A percentile compares a stretch with the other conserved stretches of the same genome.
Conservation (phyloP, 2,888 invertebrate genomes). For the Sinotaia quadrata region DNA sequence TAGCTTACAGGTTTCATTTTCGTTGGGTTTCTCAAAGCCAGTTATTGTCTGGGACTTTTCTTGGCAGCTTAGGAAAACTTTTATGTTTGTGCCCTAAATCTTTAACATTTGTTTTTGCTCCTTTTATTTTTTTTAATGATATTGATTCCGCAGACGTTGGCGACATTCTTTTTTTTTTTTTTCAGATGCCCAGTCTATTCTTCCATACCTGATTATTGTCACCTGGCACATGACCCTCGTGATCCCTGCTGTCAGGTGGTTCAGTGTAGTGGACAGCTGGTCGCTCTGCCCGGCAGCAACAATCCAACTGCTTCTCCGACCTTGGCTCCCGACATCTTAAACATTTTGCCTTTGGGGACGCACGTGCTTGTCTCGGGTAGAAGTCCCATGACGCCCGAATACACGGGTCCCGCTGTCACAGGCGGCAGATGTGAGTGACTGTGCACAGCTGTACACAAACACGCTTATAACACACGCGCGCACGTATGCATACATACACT, state of each 20-base stretch:
- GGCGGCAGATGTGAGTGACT: constrained; percentile 31
- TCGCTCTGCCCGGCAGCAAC: constrained; percentile 37
- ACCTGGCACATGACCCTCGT: constrained; percentile 46
- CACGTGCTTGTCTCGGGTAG: constrained; percentile 52
- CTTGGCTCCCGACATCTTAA: constrained; percentile 44
- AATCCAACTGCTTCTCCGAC: constrained; percentile 44
- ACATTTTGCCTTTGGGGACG: constrained; percentile 56
- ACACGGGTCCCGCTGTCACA: constrained; percentile 8
- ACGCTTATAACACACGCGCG: too few relatives aligned
- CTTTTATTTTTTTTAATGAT: background rate
- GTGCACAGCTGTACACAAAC: too few relatives aligned
- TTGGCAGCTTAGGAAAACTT: too few relatives aligned
- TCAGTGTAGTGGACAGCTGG: constrained; percentile 48
- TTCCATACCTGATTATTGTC: constrained; percentile 49
- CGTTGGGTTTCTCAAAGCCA: too few relatives aligned
- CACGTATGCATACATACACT: too few relatives aligned
- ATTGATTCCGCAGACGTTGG: background rate
- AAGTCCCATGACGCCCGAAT: constrained; percentile 14
- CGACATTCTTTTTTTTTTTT: background rate
- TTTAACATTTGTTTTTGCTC: background rate
- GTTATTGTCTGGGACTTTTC: too few relatives aligned
- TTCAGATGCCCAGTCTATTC: constrained; percentile 42
- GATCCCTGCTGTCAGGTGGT: constrained; percentile 52
- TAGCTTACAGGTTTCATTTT: too few relatives aligned
- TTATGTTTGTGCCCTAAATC: background rate